phyloP scores from a whole-genome alignment of 2,797 vertebrate species.

The Ispidina lecontei region DNA sequence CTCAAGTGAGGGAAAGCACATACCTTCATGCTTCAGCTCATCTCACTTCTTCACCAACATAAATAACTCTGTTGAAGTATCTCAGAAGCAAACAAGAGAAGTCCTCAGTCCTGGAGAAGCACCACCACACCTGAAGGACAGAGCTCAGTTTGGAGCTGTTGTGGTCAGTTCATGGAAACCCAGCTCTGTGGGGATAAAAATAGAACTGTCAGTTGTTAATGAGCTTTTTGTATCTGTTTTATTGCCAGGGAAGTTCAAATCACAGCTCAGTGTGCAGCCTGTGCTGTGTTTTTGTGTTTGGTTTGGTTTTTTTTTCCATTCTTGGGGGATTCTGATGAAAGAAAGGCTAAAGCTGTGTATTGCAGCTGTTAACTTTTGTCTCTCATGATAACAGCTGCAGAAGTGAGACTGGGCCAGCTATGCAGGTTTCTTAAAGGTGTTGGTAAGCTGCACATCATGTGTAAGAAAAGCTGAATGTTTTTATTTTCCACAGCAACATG shows the following conservation, averaged over 20 bases:
- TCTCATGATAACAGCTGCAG: neutral
- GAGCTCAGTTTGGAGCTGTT: neutral
- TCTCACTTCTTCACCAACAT: neutral
- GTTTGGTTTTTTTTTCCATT: neutral
- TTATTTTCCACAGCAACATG: neutral
- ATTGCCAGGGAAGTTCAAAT: neutral
- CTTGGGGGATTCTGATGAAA: neutral
- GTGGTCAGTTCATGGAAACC: neutral
- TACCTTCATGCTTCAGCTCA: neutral
- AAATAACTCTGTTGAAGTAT: neutral
- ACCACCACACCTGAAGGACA: rapidly evolving
- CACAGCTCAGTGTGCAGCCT: neutral
- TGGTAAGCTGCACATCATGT: neutral
- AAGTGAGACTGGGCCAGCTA: neutral
- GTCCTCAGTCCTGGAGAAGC: neutral
- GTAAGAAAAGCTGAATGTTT: neutral
- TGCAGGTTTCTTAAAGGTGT: neutral
- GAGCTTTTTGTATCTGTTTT: neutral
- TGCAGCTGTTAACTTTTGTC: neutral
- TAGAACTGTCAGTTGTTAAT: rapidly evolving
- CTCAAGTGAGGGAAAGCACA: neutral
- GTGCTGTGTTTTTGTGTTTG: neutral
- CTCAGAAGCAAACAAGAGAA: neutral
- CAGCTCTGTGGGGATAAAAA: neutral
- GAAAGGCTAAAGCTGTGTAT: neutral